Percentiles rank a stretch among this genome's conserved stretches.
Evolutionary conservation across 2,888 invertebrate species (phyloP).

Genomic region (Parelbella ahira): DNA sequence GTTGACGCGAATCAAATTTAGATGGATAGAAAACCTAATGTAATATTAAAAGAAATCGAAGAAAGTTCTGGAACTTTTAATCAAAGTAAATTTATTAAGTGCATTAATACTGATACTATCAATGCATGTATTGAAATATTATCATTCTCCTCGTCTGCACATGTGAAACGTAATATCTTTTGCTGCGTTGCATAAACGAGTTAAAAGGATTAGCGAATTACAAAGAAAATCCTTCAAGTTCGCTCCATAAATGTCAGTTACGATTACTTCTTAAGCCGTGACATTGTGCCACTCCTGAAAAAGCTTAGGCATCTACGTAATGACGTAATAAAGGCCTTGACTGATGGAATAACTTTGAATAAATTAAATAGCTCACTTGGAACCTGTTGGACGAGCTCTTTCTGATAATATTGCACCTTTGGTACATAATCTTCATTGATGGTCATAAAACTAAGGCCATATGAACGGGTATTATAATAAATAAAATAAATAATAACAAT

Average conservation of each 20-base stretch:
- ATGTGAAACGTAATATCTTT: neutral
- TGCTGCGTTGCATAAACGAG: neutral
- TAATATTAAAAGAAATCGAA: too few species aligned
- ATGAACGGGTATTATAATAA: too few species aligned
- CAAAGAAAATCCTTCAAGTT: slow-evolving; percentile 7
- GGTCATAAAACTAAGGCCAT: slow-evolving; percentile 11
- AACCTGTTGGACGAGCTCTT: slow-evolving; percentile 29
- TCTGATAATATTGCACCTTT: slow-evolving; percentile 17
- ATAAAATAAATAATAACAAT: too few species aligned
- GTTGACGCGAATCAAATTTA: too few species aligned
- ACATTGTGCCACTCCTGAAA: slow-evolving; percentile 26
- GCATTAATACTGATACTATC: too few species aligned
- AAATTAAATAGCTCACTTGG: slow-evolving; percentile 27
- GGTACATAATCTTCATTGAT: slow-evolving; percentile 6
- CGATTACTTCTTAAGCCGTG: slow-evolving; percentile 29
- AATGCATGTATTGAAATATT: too few species aligned
- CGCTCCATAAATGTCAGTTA: slow-evolving; percentile 28
- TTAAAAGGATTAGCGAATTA: slow-evolving; percentile 6
- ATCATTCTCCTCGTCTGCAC: too few species aligned
- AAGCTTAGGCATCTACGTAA: slow-evolving; percentile 15
- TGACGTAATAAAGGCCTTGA: slow-evolving; percentile 26
- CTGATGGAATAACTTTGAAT: slow-evolving; percentile 28
- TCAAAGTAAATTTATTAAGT: too few species aligned
- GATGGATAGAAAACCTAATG: too few species aligned
- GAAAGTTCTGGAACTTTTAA: too few species aligned